These are phyloP conservation scores for Panurus biarmicus DNA, from an alignment of 2,113 vertebrate genomes.

Conservation along the genomic window DNA sequence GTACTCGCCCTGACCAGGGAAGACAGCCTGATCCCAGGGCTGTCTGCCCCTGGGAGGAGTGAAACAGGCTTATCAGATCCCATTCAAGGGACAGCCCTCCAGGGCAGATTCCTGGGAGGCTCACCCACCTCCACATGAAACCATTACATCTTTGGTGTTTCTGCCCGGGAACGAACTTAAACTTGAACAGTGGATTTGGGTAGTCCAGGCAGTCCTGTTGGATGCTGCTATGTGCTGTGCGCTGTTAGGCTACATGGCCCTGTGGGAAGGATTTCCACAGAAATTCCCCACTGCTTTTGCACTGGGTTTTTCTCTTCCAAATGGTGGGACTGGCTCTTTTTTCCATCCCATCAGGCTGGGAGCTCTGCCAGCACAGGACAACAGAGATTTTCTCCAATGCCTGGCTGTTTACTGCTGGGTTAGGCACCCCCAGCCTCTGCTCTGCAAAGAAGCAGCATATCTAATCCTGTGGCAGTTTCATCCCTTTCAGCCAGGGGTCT, in stretches of 20 bases:
- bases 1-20: no score
- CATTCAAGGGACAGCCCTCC: no score
- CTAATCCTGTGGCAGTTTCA: neutral
- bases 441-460: neutral
- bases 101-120: no score
- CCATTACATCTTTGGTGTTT: no score
- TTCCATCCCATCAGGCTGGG: neutral
- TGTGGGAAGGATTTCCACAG: neutral
- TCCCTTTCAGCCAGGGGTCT: neutral
- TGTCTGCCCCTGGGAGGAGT: no score
- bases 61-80: no score
- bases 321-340: neutral
- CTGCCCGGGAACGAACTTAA: no score
- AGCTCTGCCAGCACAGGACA: neutral
- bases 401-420: neutral
- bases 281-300: neutral
- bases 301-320: neutral
- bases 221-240: neutral
- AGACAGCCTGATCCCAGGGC: no score
- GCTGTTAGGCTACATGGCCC: neutral
- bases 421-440: neutral
- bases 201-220: neutral
- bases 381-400: fast-evolving
- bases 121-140: no score
- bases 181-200: no score